Percentiles rank a stretch among this genome's conserved stretches.
These are phyloP conservation scores for Sinocyclocheilus grahami DNA, from an alignment of 2,113 vertebrate genomes.

Conservation along the genomic window DNA sequence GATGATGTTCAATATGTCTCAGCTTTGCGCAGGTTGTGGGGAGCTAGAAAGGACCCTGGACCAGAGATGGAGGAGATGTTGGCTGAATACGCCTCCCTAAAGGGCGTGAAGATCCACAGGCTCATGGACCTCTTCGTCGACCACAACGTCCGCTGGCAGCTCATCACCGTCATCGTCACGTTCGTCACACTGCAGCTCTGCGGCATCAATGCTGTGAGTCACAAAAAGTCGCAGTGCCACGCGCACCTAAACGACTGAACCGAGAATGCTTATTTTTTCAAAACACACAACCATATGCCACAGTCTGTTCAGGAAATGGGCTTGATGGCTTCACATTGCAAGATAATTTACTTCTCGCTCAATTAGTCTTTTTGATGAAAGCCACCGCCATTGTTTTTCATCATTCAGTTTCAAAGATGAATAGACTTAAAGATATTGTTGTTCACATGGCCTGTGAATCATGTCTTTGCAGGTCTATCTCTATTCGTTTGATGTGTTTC, in stretches of 20 bases:
- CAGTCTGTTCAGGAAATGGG: not conserved
- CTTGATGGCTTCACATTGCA: not conserved
- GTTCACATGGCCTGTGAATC: not conserved
- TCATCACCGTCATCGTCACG: conserved; percentile 68
- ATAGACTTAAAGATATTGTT: not conserved
- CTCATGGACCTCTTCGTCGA: conserved; percentile 75
- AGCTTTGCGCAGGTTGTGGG: conserved; percentile 81
- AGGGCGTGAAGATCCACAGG: conserved; percentile 62
- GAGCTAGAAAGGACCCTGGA: conserved; percentile 70
- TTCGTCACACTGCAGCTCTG: conserved; percentile 76
- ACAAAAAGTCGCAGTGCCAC: not conserved
- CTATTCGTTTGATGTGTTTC: conserved; percentile 80
- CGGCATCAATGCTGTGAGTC: conserved; percentile 82
- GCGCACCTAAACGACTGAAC: not conserved
- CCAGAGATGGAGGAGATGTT: conserved; percentile 79
- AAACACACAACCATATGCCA: not conserved
- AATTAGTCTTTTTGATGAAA: not conserved
- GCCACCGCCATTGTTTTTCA: not conserved
- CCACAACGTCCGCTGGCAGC: conserved; percentile 71
- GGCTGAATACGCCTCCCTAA: conserved; percentile 71
- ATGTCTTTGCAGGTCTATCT: conserved; percentile 78
- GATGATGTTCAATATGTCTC: not conserved
- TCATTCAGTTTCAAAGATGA: not conserved
- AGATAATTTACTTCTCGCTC: not conserved
- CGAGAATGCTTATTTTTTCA: not conserved